phyloP scores from a whole-genome alignment of 2,113 vertebrate genomes.

The Perccottus glenii region DNA sequence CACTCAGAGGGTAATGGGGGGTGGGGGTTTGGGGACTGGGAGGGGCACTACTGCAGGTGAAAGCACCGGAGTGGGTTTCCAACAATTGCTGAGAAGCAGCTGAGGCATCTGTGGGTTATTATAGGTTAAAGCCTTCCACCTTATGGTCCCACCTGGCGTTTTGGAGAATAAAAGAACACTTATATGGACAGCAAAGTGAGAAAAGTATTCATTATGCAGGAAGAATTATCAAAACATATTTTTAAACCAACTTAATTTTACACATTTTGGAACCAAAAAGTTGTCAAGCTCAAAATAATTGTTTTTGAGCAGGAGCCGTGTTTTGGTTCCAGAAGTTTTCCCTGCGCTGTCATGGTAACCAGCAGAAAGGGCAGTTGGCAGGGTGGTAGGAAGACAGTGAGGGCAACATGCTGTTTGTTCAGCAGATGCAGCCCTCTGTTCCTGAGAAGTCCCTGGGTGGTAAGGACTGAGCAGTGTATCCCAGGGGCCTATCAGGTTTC shows the following conservation, averaged over 20 bases:
- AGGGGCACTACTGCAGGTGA: slow-evolving; percentile 37
- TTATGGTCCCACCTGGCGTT: slow-evolving; percentile 37
- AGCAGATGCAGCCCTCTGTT: slow-evolving; percentile 68
- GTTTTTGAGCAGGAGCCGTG: slow-evolving; percentile 18
- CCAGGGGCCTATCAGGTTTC: slow-evolving; percentile 65
- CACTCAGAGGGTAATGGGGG: slow-evolving; percentile 28
- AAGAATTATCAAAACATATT: not conserved
- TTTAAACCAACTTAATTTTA: not conserved
- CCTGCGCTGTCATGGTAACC: slow-evolving; percentile 61
- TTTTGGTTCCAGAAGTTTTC: slow-evolving; percentile 58
- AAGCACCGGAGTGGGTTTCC: slow-evolving; percentile 21
- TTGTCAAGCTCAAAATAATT: not conserved
- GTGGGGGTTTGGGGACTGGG: not conserved
- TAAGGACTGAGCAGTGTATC: slow-evolving; percentile 57
- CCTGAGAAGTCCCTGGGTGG: slow-evolving; percentile 61
- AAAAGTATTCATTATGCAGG: not conserved
- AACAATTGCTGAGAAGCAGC: slow-evolving; percentile 40
- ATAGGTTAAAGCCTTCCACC: slow-evolving; percentile 30
- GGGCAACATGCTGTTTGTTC: slow-evolving; percentile 62
- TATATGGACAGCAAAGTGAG: not conserved
- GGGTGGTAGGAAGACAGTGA: slow-evolving; percentile 51
- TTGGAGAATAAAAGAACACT: not conserved
- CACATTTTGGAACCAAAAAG: not conserved
- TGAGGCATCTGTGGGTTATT: slow-evolving; percentile 56
- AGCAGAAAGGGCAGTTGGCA: slow-evolving; percentile 56